Evolutionary conservation across 2,113 vertebrate genomes (phyloP), one percentile per base, ranked within the genome.

Genomic region (rabbit (Oryctolagus cuniculus)): DNA sequence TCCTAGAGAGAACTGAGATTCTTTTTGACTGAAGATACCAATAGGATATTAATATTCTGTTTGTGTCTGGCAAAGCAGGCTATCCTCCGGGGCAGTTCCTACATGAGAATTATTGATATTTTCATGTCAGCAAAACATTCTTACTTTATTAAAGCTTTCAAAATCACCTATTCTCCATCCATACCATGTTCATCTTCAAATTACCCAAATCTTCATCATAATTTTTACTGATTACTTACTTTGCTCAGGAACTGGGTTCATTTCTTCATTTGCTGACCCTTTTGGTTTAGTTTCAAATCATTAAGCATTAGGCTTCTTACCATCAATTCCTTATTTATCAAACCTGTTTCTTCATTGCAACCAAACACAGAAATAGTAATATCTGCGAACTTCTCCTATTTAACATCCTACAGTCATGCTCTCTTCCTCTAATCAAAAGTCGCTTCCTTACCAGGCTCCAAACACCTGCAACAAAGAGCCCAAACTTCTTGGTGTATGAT

Each of bases 1-100:
- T 29, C 3, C 19, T 55, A 49, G 4, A 49, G 51, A 80, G 21
- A 70, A 94, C 22, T 44, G 31, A 9, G 36, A n/a, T 89, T 67
- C 9, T 51, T 36, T 77, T 11, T 1, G 3, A 44, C 21, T 51
- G 12, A 3, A 69, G 31, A 55, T 29, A 53, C 19, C 31, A 13
- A 10, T 19, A 82, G n/a, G 64, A 44, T 10, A 10, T 38, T 82
- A 38, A 9, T 53, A 6, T 44, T n/a, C 19, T 53, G 7, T 0
- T n/a, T 29, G 49, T 24, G 1, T 61, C 9, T 10, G 12, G 7
- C n/a, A 22, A 1, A 12, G 2, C 25, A 77, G 0, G 19, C 21
- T 72, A n/a, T 10, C 21, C 0, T 63, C 7, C 29, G 85, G 34
- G 4, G 12, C 1, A 49, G n/a, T 70, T 53, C 1, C 31, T 61